phyloP scores from a whole-genome alignment of 2,113 vertebrate genomes.

The Myrmophylax atrothorax region DNA sequence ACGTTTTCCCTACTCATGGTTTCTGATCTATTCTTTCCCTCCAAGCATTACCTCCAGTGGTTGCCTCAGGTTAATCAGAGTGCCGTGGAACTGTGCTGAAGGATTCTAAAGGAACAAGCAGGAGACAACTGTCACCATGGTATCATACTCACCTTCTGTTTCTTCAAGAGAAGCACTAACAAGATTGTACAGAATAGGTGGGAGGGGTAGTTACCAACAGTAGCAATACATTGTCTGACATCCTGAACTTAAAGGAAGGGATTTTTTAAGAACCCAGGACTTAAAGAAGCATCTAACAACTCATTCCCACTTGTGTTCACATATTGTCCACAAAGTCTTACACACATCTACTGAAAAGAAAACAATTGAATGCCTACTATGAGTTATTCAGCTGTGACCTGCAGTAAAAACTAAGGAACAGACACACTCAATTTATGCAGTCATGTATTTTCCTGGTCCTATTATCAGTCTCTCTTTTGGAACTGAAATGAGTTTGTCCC shows the following conservation, averaged over 20 bases:
- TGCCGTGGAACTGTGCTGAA: neutral
- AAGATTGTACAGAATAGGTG: neutral
- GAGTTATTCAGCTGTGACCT: neutral
- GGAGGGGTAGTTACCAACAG: neutral
- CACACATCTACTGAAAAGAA: neutral
- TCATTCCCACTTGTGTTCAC: neutral
- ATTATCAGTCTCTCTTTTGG: neutral
- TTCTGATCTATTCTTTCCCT: neutral
- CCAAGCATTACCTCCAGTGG: neutral
- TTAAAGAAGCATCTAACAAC: neutral
- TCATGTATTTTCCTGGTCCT: neutral
- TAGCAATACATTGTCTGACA: neutral
- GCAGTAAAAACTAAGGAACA: neutral
- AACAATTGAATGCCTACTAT: neutral
- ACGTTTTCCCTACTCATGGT: neutral
- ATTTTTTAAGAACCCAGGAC: neutral
- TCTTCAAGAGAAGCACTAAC: neutral
- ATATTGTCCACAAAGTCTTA: neutral
- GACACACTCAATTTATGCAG: neutral
- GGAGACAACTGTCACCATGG: constrained; percentile 2
- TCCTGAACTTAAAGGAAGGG: neutral
- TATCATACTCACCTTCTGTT: neutral
- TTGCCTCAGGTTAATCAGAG: neutral
- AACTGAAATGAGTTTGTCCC: neutral
- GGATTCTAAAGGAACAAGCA: constrained; percentile 6